These are phyloP conservation scores for Metridium senile DNA, from an alignment of 92 coral and sea anemone species.

Conservation along the genomic window DNA sequence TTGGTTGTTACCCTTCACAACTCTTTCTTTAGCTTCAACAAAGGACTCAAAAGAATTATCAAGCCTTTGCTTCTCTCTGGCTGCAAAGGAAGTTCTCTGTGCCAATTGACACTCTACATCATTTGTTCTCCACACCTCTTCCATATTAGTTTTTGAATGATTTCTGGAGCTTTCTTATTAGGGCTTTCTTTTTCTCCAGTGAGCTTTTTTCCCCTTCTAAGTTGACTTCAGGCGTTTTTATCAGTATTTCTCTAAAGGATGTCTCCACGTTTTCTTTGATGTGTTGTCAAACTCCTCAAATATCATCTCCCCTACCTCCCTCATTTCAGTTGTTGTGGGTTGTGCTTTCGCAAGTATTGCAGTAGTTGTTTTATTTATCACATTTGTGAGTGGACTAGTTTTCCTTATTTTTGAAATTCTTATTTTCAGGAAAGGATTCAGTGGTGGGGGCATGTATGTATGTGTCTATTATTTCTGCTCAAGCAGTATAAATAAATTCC, in stretches of 20 bases:
- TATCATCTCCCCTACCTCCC: constrained; percentile 37
- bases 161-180: constrained; percentile 9
- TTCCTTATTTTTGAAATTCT: constrained; percentile 20
- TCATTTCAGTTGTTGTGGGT: constrained; percentile 34
- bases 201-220: constrained; percentile 36
- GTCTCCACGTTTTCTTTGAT: constrained; percentile 39
- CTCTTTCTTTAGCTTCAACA: constrained; percentile 25
- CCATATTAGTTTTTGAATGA: constrained; percentile 34
- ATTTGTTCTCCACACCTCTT: constrained; percentile 29
- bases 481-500: too few relatives aligned
- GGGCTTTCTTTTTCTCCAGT: constrained; percentile 25
- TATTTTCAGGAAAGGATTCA: constrained; percentile 39
- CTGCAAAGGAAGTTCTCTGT: constrained; percentile 24
- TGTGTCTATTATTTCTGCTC: too few relatives aligned
- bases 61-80: constrained; percentile 24
- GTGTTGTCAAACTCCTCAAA: constrained; percentile 19
- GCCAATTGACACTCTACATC: constrained; percentile 34
- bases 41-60: constrained; percentile 32
- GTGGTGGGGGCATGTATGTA: constrained; percentile 22
- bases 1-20: constrained; percentile 15
- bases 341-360: constrained; percentile 32
- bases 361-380: constrained; percentile 7
- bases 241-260: constrained; percentile 29
- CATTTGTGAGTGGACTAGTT: constrained; percentile 7
- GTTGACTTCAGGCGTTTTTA: constrained; percentile 24